Percentiles rank a stretch among this genome's conserved stretches.
Conservation (phyloP, 2,888 invertebrate genomes). For the Epiblema foenella region DNA sequence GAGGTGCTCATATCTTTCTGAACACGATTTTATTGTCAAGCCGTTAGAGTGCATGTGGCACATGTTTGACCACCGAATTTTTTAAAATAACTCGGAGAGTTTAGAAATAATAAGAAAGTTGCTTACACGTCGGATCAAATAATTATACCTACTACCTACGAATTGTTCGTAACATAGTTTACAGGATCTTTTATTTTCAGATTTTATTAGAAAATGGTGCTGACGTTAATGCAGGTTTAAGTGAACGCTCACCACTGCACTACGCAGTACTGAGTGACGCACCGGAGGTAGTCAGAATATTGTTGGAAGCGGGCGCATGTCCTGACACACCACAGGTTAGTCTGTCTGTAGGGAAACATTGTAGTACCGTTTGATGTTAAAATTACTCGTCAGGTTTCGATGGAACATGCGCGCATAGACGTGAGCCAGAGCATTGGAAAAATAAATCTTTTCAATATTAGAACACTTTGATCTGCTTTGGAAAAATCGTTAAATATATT, state of each 20-base stretch:
- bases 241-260: conserved; percentile 90
- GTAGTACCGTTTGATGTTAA: background rate
- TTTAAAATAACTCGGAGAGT: too few relatives aligned
- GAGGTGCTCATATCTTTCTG: too few relatives aligned
- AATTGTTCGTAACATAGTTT: background rate
- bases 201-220: conserved; percentile 89
- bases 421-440: too few relatives aligned
- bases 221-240: conserved; percentile 91
- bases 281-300: conserved; percentile 88
- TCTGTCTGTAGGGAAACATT: conserved; percentile 9
- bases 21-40: too few relatives aligned
- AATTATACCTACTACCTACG: too few relatives aligned
- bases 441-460: too few relatives aligned
- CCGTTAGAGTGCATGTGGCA: too few relatives aligned
- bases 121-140: too few relatives aligned
- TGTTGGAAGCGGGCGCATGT: conserved; percentile 91
- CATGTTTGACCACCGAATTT: too few relatives aligned
- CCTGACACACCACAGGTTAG: conserved; percentile 92
- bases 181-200: conserved; percentile 65
- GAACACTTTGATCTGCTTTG: too few relatives aligned
- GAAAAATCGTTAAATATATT: too few relatives aligned
- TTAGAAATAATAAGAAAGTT: too few relatives aligned
- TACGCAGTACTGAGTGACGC: conserved; percentile 93
- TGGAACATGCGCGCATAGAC: background rate
- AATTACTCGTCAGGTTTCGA: background rate